Evolutionary conservation across 2,113 vertebrate species (phyloP), one percentile per base, ranked within the genome.

Genomic region (Camelus dromedarius): DNA sequence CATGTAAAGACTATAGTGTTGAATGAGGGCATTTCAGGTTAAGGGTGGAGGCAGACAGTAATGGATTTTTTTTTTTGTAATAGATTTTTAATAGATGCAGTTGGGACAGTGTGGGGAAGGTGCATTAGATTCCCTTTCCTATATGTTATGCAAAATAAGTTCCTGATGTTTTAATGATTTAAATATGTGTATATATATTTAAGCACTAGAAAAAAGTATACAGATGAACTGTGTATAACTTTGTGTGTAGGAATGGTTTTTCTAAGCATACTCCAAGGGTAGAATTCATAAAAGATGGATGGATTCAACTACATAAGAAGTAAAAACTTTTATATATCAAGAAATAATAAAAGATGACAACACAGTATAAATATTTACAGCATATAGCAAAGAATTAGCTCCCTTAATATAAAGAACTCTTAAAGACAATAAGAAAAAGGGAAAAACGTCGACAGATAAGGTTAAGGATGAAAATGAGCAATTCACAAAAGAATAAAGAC

Each of bases 61-160:
- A 54, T 56, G n/a, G 30, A 20, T 62, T 72, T 92, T 72, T 91
- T 58, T 26, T 35, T 87, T 35, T 46, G 18, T 76, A 76, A 67
- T 93, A 60, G 62, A 70, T 69, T 93, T 93, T 86, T 77, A 94
- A 82, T 94, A 89, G 28, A 64, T 75, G 46, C 67, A 64, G 15
- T 94, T 94, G 56, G 56, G 38, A 54, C 56, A 82, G 12, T 50
- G 42, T 66, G 15, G 77, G 46, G 24, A 82, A 11, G 13, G 38
- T 88, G n/a, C 7, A 42, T 75, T 89, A 82, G 48, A 82, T 66
- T 94, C 8, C 48, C 20, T 64, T 64, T 94, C 38, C 50, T 87
- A 38, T 56, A 22, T 58, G 42, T 80, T 79, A 80, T 38, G 6
- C 13, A 70, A 70, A 79, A 30, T 69, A 70, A 50, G 70, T 93